Conservation (phyloP, 1,140 invertebrate genomes). For the Homalodisca vitripennis region DNA sequence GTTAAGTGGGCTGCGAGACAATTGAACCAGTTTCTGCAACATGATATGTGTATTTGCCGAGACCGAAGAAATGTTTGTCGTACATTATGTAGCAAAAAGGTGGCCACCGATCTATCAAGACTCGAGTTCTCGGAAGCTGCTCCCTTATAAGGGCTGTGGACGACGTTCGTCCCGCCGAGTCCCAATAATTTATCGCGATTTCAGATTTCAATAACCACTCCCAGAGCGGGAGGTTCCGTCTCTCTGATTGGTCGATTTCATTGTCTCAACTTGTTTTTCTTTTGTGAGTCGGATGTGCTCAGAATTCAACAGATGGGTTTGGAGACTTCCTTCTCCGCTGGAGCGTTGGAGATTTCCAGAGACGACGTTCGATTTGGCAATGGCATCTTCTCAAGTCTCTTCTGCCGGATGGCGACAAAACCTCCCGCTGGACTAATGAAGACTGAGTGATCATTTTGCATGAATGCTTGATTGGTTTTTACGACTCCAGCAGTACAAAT, state of each 20-base stretch:
- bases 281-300: slow-evolving; percentile 13
- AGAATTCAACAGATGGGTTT: slow-evolving; percentile 12
- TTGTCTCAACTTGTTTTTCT: slow-evolving; percentile 6
- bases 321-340: background rate
- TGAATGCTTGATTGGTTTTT: too few species aligned
- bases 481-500: too few species aligned
- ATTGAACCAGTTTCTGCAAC: slow-evolving; percentile 18
- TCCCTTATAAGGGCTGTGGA: slow-evolving; percentile 5
- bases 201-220: slow-evolving; percentile 14
- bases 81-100: slow-evolving; percentile 15
- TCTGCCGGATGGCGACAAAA: too few species aligned
- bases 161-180: background rate
- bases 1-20: too few species aligned
- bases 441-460: too few species aligned
- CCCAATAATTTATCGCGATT: slow-evolving; percentile 23
- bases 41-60: slow-evolving; percentile 23
- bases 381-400: too few species aligned
- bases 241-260: slow-evolving; percentile 7
- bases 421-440: too few species aligned
- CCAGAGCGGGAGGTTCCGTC: too few species aligned
- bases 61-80: slow-evolving; percentile 14
- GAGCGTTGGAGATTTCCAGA: too few species aligned
- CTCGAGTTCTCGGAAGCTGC: background rate
- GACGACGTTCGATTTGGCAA: too few species aligned
- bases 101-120: slow-evolving; percentile 8